Percentiles rank a stretch among this genome's conserved stretches.
Evolutionary conservation across 2,113 vertebrate species (phyloP).

Genomic region (Dicentrarchus labrax): DNA sequence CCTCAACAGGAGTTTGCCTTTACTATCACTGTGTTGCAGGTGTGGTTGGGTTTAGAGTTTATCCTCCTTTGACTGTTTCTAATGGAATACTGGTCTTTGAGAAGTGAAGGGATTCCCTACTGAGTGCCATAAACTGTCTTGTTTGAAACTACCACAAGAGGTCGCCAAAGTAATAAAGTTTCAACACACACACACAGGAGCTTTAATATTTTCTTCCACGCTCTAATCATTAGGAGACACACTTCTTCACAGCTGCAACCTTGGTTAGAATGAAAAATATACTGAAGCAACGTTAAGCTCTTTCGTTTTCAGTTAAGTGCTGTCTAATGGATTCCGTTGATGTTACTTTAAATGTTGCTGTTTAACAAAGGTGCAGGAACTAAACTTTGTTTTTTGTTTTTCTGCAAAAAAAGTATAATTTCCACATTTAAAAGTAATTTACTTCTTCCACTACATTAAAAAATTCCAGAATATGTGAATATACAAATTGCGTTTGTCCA

Average conservation of each 20-base stretch:
- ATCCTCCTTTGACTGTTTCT: not conserved
- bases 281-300: not conserved
- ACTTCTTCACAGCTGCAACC: not conserved
- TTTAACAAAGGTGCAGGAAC: no score
- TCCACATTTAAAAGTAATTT: no score
- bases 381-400: no score
- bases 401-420: no score
- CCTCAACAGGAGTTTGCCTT: not conserved
- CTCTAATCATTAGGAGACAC: not conserved
- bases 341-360: no score
- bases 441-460: no score
- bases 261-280: not conserved
- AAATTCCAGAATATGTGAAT: no score
- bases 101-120: not conserved
- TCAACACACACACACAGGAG: not conserved
- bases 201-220: not conserved
- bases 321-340: no score
- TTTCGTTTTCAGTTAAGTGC: not conserved
- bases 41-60: not conserved
- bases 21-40: not conserved
- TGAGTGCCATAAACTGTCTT: not conserved
- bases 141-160: not conserved
- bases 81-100: not conserved
- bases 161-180: not conserved
- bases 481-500: no score